Evolutionary conservation across 2,797 vertebrate species (phyloP).

Genomic region (Catharus ustulatus): DNA sequence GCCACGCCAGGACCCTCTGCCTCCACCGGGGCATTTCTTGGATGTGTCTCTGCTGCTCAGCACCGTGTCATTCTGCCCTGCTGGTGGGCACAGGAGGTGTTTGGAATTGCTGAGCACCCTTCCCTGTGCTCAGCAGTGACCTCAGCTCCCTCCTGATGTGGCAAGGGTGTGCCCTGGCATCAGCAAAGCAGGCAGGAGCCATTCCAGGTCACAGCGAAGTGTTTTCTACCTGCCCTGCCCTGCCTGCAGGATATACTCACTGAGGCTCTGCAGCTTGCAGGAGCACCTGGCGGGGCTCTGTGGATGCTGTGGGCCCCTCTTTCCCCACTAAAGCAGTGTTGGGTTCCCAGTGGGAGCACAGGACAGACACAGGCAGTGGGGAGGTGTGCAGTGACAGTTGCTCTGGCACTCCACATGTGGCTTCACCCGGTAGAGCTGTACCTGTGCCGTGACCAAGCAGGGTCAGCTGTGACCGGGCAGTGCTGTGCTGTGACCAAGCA

Average conservation of each 20-base stretch:
- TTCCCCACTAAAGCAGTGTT: background rate
- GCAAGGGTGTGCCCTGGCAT: background rate
- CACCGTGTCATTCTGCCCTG: rapidly evolving
- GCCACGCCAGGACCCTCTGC: background rate
- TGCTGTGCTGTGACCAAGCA: no score
- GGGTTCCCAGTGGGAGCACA: background rate
- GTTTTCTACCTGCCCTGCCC: background rate
- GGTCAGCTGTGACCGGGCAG: background rate
- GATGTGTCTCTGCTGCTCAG: background rate
- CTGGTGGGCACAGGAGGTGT: background rate
- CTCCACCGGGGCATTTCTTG: rapidly evolving
- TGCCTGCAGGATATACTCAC: background rate
- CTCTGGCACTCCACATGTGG: rapidly evolving
- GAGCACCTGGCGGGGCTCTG: background rate
- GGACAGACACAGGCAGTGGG: background rate
- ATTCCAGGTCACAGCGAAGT: background rate
- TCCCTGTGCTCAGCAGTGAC: background rate
- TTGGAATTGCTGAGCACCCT: background rate
- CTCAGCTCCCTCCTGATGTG: background rate
- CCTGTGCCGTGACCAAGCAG: rapidly evolving
- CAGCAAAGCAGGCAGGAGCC: background rate
- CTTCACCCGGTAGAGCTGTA: background rate
- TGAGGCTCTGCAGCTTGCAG: background rate
- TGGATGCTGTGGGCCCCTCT: background rate
- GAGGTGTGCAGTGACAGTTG: background rate